Evolutionary conservation across 2,113 vertebrate species (phyloP).

Genomic region (Strigops habroptila): DNA sequence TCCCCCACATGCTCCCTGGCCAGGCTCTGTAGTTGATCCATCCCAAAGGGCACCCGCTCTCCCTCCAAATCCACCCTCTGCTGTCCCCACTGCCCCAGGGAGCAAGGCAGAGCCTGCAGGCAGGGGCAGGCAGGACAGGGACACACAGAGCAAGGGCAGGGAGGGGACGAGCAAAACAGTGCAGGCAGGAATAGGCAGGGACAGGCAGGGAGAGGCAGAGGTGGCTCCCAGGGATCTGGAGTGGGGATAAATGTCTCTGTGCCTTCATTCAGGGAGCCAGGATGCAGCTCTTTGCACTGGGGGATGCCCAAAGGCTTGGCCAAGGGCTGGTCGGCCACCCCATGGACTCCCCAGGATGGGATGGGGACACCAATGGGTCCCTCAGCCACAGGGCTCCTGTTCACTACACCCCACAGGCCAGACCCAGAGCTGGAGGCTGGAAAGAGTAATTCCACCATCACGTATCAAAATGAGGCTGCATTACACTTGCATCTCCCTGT

Average conservation of each 20-base stretch:
- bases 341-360: neutral
- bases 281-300: neutral
- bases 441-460: neutral
- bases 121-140: neutral
- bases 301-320: neutral
- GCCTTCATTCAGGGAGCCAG: neutral
- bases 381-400: neutral
- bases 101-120: accelerated
- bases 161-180: neutral
- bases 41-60: accelerated
- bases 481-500: constrained; percentile 7
- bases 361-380: neutral
- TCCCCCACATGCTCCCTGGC: accelerated
- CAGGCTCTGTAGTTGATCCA: neutral
- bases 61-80: accelerated
- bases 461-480: neutral
- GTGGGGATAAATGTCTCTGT: accelerated
- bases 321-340: neutral
- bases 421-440: neutral
- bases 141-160: neutral
- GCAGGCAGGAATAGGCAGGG: neutral
- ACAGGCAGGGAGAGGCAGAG: neutral
- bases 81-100: neutral
- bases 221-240: neutral
- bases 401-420: neutral